A percentile compares a stretch with the other conserved stretches of the same genome.
Conservation (phyloP, 2,113 vertebrate species). For the Poicephalus gulielmi region DNA sequence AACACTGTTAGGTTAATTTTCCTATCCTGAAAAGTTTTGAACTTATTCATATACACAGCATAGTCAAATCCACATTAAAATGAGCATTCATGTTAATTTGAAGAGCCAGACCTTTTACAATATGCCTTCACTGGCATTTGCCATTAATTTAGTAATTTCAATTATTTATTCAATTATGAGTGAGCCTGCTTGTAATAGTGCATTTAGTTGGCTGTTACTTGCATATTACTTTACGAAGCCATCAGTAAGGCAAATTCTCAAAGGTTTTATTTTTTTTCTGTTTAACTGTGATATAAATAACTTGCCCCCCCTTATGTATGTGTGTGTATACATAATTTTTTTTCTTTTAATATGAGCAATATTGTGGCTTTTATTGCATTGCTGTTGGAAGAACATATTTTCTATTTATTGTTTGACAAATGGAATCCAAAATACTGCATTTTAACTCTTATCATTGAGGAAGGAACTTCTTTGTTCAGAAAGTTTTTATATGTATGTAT, state of each 20-base stretch:
- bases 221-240: neutral
- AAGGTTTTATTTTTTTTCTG: neutral
- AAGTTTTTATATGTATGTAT: neutral
- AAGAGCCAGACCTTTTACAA: neutral
- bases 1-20: neutral
- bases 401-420: neutral
- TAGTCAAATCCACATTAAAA: neutral
- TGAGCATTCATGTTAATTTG: neutral
- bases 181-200: neutral
- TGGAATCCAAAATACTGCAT: neutral
- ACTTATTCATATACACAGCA: neutral
- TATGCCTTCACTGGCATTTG: neutral
- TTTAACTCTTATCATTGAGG: neutral
- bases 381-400: neutral
- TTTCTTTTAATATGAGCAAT: neutral
- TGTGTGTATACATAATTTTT: neutral
- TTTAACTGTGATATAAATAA: neutral
- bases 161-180: neutral
- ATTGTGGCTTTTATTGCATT: neutral
- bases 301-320: neutral
- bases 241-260: neutral
- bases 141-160: neutral
- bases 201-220: neutral
- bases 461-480: neutral
- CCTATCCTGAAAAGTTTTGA: neutral